Evolutionary conservation across 2,888 invertebrate genomes (phyloP).

Genomic region (Patella pellucida): DNA sequence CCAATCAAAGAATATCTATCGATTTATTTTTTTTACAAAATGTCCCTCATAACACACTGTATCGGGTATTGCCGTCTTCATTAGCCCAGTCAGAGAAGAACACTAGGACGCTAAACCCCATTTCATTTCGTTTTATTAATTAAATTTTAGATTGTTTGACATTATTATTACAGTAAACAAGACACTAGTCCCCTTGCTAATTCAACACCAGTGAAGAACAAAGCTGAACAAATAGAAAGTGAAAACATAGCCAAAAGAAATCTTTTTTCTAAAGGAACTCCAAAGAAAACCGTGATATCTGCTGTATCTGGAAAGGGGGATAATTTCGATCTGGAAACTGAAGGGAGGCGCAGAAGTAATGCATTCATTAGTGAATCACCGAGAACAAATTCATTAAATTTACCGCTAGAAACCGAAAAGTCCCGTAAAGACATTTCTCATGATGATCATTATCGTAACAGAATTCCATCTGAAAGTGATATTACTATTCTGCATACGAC

Average conservation of each 20-base stretch:
- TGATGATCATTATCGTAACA: not conserved
- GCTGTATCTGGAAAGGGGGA: not conserved
- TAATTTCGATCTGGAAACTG: not conserved
- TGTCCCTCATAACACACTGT: no score
- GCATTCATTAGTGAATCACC: slow-evolving; percentile 9
- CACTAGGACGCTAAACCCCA: no score
- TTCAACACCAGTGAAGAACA: slow-evolving; percentile 22
- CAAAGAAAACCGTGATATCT: not conserved
- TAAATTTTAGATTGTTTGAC: no score
- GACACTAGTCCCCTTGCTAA: slow-evolving; percentile 19
- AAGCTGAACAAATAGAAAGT: not conserved
- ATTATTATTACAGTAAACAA: not conserved
- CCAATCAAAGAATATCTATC: no score
- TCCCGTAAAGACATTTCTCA: not conserved
- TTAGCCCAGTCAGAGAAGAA: no score
- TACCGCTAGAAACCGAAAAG: not conserved
- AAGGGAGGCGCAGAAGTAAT: slow-evolving; percentile 14
- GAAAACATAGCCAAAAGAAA: not conserved
- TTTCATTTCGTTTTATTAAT: no score
- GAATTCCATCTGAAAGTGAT: slow-evolving; percentile 73
- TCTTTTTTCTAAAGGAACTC: not conserved
- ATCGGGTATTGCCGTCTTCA: no score
- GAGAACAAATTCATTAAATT: not conserved
- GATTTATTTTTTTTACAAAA: no score
- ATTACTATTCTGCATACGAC: slow-evolving; percentile 81